Evolutionary conservation across 2,113 vertebrate genomes (phyloP).

Genomic region (Hiodon tergisus): DNA sequence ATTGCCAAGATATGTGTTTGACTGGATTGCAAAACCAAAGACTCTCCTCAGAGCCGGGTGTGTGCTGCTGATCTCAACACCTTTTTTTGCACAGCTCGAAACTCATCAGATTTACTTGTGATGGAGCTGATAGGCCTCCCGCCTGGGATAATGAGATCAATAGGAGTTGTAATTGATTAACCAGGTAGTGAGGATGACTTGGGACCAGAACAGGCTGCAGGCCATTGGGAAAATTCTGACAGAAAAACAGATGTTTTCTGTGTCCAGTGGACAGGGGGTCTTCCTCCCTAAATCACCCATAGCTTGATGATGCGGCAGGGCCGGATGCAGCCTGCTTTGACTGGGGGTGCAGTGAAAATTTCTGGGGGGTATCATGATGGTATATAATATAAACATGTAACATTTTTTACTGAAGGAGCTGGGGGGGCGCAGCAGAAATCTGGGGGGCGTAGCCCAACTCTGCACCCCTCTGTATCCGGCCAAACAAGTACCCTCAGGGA

Average conservation of each 20-base stretch:
- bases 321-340: too few relatives aligned
- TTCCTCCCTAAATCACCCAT: too few relatives aligned
- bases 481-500: too few relatives aligned
- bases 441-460: too few relatives aligned
- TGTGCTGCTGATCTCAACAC: conserved; percentile 19
- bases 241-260: background rate
- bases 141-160: conserved; percentile 51
- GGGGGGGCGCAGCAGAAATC: too few relatives aligned
- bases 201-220: conserved; percentile 27
- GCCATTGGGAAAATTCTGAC: background rate
- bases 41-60: conserved; percentile 19
- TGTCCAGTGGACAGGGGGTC: background rate
- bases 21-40: conserved; percentile 39
- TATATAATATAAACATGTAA: too few relatives aligned
- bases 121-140: conserved; percentile 47
- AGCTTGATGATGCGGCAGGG: too few relatives aligned
- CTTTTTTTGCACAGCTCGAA: conserved; percentile 5
- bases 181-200: conserved; percentile 61
- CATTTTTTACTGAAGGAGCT: too few relatives aligned
- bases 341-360: too few relatives aligned
- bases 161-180: conserved; percentile 57
- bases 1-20: background rate
- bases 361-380: too few relatives aligned
- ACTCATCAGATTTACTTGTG: conserved; percentile 16
- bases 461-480: too few relatives aligned